Evolutionary conservation across 2,888 invertebrate species (phyloP).

Genomic region (Loripinus fragilis): DNA sequence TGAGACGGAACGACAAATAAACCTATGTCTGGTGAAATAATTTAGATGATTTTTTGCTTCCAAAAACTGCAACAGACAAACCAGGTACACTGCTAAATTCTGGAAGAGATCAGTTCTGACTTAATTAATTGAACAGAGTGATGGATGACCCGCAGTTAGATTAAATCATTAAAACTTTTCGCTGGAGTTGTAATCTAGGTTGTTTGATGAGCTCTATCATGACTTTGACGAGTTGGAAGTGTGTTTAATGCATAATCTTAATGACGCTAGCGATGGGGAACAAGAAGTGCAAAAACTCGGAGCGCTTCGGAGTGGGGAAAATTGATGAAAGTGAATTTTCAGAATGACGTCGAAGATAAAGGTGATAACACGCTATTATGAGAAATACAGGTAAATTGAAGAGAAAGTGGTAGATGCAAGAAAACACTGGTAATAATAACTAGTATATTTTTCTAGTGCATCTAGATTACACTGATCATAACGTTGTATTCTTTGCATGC

Average conservation of each 20-base stretch:
- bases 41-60: not conserved
- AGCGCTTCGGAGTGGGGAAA: not conserved
- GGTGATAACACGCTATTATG: not conserved
- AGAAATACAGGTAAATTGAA: conserved; percentile 3
- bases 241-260: conserved; percentile 10
- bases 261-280: not conserved
- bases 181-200: too few relatives aligned
- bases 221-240: conserved; percentile 6
- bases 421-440: not conserved
- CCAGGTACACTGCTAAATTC: too few relatives aligned
- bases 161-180: too few relatives aligned
- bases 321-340: conserved; percentile 13
- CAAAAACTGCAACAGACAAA: too few relatives aligned
- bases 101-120: too few relatives aligned
- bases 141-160: too few relatives aligned
- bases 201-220: not conserved
- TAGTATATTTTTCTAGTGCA: not conserved
- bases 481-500: too few relatives aligned
- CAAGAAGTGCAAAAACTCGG: not conserved
- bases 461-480: not conserved
- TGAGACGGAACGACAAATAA: not conserved
- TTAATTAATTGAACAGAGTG: too few relatives aligned
- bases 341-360: conserved; percentile 7
- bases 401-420: not conserved
- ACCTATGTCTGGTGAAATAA: not conserved